phyloP scores from a whole-genome alignment of 1,140 invertebrate species.

The Caerostris extrusa region DNA sequence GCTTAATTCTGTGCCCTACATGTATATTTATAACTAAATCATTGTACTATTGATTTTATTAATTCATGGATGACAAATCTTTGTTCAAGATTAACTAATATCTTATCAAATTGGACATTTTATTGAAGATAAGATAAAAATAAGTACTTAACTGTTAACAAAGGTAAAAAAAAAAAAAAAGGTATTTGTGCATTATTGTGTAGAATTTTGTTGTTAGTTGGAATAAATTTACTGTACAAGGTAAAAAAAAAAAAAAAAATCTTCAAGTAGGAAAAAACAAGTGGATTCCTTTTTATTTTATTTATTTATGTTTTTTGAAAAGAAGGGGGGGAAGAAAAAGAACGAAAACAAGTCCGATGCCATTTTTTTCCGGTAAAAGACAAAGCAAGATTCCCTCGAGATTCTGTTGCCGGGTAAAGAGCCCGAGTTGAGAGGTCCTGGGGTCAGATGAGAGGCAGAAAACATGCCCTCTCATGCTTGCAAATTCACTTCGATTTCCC shows the following conservation, averaged over 20 bases:
- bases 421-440: not conserved
- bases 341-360: not conserved
- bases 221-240: not conserved
- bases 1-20: no score
- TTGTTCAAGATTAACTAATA: no score
- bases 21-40: no score
- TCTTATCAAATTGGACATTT: no score
- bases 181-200: no score
- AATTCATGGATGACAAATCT: no score
- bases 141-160: no score
- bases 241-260: not conserved
- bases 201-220: not conserved
- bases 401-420: not conserved
- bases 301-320: not conserved
- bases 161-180: no score
- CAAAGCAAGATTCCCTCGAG: not conserved
- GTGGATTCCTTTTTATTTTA: not conserved
- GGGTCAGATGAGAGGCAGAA: constrained; percentile 15
- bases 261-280: not conserved
- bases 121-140: no score
- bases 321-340: no score
- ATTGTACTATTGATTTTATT: no score
- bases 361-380: not conserved
- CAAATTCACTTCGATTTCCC: constrained; percentile 34
- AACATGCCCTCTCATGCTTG: constrained; percentile 24